Base-by-base conservation (phyloP, 1,140 invertebrate genomes). In the Drosophila sproati region DNA sequence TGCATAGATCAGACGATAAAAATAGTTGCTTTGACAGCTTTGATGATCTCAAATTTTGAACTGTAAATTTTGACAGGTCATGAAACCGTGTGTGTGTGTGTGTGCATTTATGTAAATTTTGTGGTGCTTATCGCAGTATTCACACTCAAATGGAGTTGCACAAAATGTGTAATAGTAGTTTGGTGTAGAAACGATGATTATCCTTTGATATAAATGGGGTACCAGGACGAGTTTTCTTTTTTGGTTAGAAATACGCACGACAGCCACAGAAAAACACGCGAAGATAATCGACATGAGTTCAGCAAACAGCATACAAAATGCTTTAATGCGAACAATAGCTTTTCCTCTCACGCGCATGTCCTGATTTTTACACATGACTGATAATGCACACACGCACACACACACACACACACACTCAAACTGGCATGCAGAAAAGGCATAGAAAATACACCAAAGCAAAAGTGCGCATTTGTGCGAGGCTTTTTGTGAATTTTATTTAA, bases 351-450 rank as follows among this genome's bases (percentile, higher is more conserved):
- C 82, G 82, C 66, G 69, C 79, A 80, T 77, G 83, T 88, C 77
- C 83, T 87, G 83, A 88, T 87, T 87, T 83, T 89, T 54, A 87
- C 85, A 63, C 83, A 75, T 87, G 83, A 77, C 48, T 87, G 83
- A 80, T 88, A 87, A 87, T 87, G 83, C 74, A 80, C 52, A 76
- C 45, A 55, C 48, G 37, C 28, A 51, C 56, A 57, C 55, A 34
- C 37, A 39, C 37, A 20, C 89, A 85, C 74, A 80, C 52, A 55
- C 48, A 43, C 28, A 51, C 56, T 55, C 55, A 34, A 20, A 20
- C 20, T 20, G 20, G 20, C 37, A 39, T 8, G 7, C 37, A 35
- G 31, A 63, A 74, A 71, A 59, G 35, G 43, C 60, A 48, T 39
- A 28, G 29, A 73, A 67, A 78, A 54, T 55, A 78, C 55, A 54